Percentiles rank a stretch among this genome's conserved stretches.
Evolutionary conservation across 1,140 invertebrate species (phyloP).

Genomic region (Trichogramma pretiosum): DNA sequence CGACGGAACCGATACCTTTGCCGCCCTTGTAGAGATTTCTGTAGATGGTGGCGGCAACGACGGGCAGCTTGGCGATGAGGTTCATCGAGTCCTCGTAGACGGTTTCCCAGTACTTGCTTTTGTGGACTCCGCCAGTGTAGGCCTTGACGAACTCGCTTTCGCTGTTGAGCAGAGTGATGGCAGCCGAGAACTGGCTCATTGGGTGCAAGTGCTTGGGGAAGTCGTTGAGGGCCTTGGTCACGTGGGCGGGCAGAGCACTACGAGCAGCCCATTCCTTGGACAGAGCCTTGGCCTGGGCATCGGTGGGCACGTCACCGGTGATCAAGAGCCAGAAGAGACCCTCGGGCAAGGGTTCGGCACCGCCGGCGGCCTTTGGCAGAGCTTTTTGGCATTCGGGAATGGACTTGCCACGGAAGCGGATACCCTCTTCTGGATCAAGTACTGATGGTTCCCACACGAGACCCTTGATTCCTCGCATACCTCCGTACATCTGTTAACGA

Average conservation of each 20-base stretch:
- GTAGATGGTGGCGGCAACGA: conserved; percentile 91
- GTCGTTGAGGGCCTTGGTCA: conserved; percentile 90
- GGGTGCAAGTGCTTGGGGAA: conserved; percentile 90
- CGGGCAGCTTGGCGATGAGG: conserved; percentile 90
- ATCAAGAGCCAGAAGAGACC: conserved; percentile 92
- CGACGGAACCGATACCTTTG: conserved; percentile 78
- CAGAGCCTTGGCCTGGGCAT: conserved; percentile 71
- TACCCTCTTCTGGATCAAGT: conserved; percentile 90
- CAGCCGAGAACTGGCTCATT: conserved; percentile 92
- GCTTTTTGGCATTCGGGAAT: conserved; percentile 92
- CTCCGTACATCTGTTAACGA: conserved; percentile 79
- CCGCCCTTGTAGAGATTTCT: conserved; percentile 51
- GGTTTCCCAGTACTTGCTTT: conserved; percentile 83
- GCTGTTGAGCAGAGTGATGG: conserved; percentile 84
- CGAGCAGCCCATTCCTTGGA: conserved; percentile 88
- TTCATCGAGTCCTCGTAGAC: conserved; percentile 93
- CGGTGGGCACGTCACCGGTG: conserved; percentile 84
- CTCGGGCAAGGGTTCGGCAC: conserved; percentile 85
- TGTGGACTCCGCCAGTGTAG: conserved; percentile 77
- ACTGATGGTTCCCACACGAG: conserved; percentile 93
- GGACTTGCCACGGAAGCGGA: conserved; percentile 88
- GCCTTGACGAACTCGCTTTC: conserved; percentile 92
- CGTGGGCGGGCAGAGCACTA: conserved; percentile 83
- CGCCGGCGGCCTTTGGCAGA: conserved; percentile 77
- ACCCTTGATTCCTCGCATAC: conserved; percentile 93